phyloP scores from a whole-genome alignment of 2,797 vertebrate species.

The Helostoma temminkii region DNA sequence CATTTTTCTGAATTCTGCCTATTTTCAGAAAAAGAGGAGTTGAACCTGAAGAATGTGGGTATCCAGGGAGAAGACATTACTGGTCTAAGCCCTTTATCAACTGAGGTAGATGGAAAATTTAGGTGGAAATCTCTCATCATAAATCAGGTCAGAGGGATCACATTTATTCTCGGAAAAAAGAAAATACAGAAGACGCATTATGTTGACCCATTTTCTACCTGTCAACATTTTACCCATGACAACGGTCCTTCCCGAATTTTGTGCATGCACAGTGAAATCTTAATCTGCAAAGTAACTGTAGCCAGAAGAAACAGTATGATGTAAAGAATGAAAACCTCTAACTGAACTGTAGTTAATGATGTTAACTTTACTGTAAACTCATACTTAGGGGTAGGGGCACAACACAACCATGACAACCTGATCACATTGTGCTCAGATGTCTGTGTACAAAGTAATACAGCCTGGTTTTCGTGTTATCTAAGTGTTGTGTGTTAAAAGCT shows the following conservation, averaged over 20 bases:
- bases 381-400: neutral
- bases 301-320: too few species aligned
- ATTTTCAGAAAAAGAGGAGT: too few species aligned
- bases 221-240: too few species aligned
- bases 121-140: conserved; percentile 24
- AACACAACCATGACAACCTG: neutral
- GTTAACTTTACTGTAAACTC: too few species aligned
- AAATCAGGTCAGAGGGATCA: conserved; percentile 25
- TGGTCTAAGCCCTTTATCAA: conserved; percentile 41
- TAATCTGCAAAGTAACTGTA: neutral
- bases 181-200: neutral
- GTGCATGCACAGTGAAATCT: too few species aligned
- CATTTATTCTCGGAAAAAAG: neutral
- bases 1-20: too few species aligned
- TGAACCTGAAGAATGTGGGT: conserved; percentile 17
- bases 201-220: too few species aligned
- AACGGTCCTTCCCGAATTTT: too few species aligned
- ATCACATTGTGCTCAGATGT: too few species aligned
- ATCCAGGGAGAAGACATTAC: conserved; percentile 16
- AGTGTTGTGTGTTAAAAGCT: neutral
- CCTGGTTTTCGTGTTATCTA: neutral
- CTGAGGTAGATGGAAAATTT: conserved; percentile 11
- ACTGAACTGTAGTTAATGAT: too few species aligned
- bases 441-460: neutral
- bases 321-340: too few species aligned